Percentiles rank a stretch among this genome's conserved stretches.
Evolutionary conservation across 2,888 invertebrate species (phyloP).

Genomic region (Xestia ashworthii): DNA sequence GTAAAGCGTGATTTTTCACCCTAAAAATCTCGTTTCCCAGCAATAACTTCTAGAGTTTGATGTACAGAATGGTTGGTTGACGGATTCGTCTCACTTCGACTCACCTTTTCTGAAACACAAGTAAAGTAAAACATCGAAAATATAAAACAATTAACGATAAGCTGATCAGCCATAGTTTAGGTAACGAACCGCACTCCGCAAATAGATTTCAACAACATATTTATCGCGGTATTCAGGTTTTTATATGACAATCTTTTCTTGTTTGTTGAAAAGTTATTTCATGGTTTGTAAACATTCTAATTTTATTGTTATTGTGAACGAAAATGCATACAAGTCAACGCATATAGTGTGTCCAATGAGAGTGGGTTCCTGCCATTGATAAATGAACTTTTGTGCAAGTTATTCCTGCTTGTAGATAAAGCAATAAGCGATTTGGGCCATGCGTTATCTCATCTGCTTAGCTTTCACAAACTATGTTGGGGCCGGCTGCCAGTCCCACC

Average conservation of each 20-base stretch:
- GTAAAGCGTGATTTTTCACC: background rate
- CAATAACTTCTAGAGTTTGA: background rate
- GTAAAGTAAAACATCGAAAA: constrained; percentile 27
- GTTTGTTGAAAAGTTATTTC: constrained; percentile 31
- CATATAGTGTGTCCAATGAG: background rate
- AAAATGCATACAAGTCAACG: constrained; percentile 2
- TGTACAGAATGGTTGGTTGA: background rate
- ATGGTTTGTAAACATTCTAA: constrained; percentile 44
- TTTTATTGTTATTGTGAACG: constrained; percentile 9
- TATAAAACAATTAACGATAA: constrained; percentile 16
- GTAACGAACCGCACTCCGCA: background rate
- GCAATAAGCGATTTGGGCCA: background rate
- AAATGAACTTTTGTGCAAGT: background rate
- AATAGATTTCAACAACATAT: background rate
- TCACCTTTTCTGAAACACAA: constrained; percentile 54
- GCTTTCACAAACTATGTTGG: too few species aligned
- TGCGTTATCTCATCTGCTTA: too few species aligned
- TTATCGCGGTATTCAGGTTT: background rate
- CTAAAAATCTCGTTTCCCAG: background rate
- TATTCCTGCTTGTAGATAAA: background rate
- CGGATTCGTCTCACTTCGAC: too few species aligned
- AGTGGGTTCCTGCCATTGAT: background rate
- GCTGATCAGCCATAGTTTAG: constrained; percentile 25
- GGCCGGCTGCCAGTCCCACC: too few species aligned
- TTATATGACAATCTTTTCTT: background rate